Evolutionary conservation across 2,888 invertebrate genomes (phyloP), one percentile per base, ranked within the genome.

Genomic region (Brenthis hecate): DNA sequence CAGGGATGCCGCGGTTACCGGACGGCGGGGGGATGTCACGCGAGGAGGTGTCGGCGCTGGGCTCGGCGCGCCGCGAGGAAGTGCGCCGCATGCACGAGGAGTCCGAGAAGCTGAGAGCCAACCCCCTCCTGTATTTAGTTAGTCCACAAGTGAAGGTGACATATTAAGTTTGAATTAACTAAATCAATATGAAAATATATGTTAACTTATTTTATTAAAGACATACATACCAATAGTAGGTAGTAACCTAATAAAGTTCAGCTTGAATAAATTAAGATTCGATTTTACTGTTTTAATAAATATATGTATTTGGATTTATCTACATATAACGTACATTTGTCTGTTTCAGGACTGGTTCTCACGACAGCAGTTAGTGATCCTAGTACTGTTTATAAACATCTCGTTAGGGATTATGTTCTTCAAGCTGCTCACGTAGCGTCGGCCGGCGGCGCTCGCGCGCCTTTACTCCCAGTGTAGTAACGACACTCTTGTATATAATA

Each of bases 81-180:
- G 95, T 99, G 77, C 95, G 99, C 82, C 95, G 97, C 78, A 96
- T 97, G 93, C 95, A 96, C 82, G 98, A 98, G 87, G 97, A 98
- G 91, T 95, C 96, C 76, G 98, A 99, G 92, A 95, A 97, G 89
- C 95, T 98, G 79, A 95, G 97, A 87, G 98, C 98, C 85, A 99
- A 99, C 94, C 99, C 99, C 81, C 94, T 99, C 82, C 95, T 99
- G 81, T 98, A 98, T 93, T 94, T 99, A 90, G 96, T 98, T 95
- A 98, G 98, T 96, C 99, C 99, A 85, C 97, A 98, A 95, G 97
- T 99, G 81, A 98, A 98, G 97, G 98, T 98, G 51, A 53, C 3
- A n/a, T 8, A n/a, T 53, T 16, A 53, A 53, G n/a, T 16, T 53
- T 53, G n/a, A 16, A 53, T 16, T 16, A 16, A 51, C 2, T 16